Base-by-base conservation (phyloP, 2,113 vertebrate species). In the Panthera leo region DNA sequence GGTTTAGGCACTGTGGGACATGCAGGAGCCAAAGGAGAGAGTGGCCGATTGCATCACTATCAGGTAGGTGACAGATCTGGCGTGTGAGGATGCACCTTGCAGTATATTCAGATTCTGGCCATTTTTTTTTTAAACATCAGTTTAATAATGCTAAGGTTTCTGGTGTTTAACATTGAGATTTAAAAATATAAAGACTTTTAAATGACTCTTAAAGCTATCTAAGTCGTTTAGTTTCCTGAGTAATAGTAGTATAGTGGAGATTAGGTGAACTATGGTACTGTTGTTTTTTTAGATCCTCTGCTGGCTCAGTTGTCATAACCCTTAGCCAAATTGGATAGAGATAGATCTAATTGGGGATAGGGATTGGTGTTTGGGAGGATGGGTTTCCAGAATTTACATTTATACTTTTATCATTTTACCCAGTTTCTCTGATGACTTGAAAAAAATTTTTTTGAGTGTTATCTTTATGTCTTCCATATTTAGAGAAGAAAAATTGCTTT, bases 31-130 rank as follows among this genome's bases (percentile, higher is more conserved):
- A 99, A 99, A 98, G 99, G 99, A 25, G 99, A 99, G 98, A 99
- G 98, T 31, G 99, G 99, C 48, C 99, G 99, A 97, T 98, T 99
- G 5, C 99, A 99, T 98, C 99, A 99, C 97, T 99, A 99, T 88
- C 99, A 99, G 99, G 99, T 99, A 92, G 45, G 93, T 85, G 29
- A 39, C 3, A 12, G 27, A n/a, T 2, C 73, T 85, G 42, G 78
- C 34, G 8, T 70, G 5, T 42, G 29, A 85, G 48, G 25, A 65
- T 87, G 83, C 73, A 55, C 5, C 83, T 95, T 84, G 27, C 10
- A 76, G 12, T 71, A 31, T 75, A 71, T 96, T 84, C 76, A 92
- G 27, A 96, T 94, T 93, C 92, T 86, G 71, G 58, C 75, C 53
- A 5, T 80, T 55, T 61, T 80, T 14, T 36, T 63, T 79, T 96